Percentiles rank a stretch among this genome's conserved stretches.
phyloP scores from a whole-genome alignment of 2,888 invertebrate species.

The Athalia circularis region DNA sequence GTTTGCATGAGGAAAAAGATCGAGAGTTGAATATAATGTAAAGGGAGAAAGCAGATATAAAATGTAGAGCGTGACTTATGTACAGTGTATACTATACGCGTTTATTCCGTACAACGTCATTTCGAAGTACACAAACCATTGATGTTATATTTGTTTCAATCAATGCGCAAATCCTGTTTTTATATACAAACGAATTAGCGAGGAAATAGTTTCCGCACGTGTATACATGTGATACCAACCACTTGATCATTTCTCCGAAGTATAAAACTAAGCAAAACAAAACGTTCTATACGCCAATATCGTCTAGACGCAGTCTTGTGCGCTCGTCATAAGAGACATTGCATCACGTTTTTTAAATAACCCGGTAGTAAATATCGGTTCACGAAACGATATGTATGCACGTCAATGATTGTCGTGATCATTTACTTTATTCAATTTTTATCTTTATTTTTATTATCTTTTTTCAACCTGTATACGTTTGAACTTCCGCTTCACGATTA shows the following conservation, averaged over 20 bases:
- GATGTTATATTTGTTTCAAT: background rate
- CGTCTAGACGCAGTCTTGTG: constrained; percentile 29
- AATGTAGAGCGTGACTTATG: constrained; percentile 12
- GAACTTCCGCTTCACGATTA: no score
- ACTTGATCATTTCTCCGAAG: constrained; percentile 14
- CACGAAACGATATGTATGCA: no score
- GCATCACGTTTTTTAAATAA: constrained; percentile 11
- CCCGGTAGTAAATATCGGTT: background rate
- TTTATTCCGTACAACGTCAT: background rate
- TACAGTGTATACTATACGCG: background rate
- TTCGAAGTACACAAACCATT: background rate
- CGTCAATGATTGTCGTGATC: no score
- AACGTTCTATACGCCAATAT: background rate
- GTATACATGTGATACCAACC: background rate
- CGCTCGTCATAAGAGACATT: background rate
- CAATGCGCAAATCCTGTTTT: constrained; percentile 5
- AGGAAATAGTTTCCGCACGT: background rate
- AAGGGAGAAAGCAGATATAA: background rate
- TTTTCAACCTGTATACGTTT: no score
- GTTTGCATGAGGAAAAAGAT: constrained; percentile 11
- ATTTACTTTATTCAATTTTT: no score
- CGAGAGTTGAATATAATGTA: background rate
- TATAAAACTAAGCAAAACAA: constrained; percentile 5
- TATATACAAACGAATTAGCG: no score
- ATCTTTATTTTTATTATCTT: no score